phyloP scores from a whole-genome alignment of 1,140 invertebrate species.

The Leptinotarsa texana region DNA sequence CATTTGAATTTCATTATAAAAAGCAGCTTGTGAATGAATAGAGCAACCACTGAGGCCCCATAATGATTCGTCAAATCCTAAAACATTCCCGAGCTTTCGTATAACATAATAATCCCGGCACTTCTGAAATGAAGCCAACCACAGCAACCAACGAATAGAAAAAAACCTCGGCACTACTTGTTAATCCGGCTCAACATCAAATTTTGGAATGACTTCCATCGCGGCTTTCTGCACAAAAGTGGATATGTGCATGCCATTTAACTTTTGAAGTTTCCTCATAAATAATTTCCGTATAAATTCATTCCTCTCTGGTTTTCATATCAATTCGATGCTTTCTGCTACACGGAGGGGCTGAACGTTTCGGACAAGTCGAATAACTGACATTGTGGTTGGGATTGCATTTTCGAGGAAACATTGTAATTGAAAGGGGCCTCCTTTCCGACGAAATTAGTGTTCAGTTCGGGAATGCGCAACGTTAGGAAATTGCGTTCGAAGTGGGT shows the following conservation, averaged over 20 bases:
- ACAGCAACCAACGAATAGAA: not conserved
- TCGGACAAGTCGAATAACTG: not conserved
- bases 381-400: constrained; percentile 3
- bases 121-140: not conserved
- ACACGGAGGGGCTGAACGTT: not conserved
- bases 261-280: constrained; percentile 15
- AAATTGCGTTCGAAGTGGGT: not conserved
- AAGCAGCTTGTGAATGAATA: too few relatives aligned
- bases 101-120: not conserved
- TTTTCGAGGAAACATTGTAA: not conserved
- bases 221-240: constrained; percentile 7
- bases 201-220: not conserved
- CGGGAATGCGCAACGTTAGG: not conserved
- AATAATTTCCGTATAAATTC: constrained; percentile 9
- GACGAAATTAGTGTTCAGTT: not conserved
- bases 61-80: too few relatives aligned
- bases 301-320: constrained; percentile 7
- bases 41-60: too few relatives aligned
- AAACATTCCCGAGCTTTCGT: too few relatives aligned
- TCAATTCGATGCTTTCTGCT: not conserved
- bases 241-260: constrained; percentile 20
- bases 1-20: too few relatives aligned
- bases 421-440: not conserved
- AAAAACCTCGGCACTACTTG: not conserved
- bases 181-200: not conserved